Base-by-base conservation (phyloP, 2,113 vertebrate genomes). In the Alaudala cheleensis region DNA sequence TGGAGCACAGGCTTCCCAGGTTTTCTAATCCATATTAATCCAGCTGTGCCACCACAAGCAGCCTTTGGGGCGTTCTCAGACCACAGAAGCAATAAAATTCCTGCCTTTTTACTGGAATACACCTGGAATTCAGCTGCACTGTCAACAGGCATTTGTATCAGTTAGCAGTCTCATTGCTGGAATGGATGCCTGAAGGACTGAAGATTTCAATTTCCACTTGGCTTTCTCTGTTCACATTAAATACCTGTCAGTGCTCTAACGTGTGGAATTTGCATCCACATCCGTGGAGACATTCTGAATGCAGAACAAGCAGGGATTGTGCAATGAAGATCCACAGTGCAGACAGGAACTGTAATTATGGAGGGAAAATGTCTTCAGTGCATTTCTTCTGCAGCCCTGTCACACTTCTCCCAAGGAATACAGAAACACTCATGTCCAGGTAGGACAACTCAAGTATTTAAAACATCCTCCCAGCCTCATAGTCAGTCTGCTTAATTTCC, bases 101-200 rank as follows among this genome's bases (percentile, higher is more conserved):
- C 86, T 82, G 29, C 19, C 44, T 93, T 31, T 54, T 78, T 64
- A 42, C 67, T 34, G n/a, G 44, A 53, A 13, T 57, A 57, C 93
- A 69, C 40, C 53, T 56, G 70, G 45, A 64, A 57, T 82, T 92
- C 66, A 90, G 70, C 86, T 93, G 61, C 74, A 47, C 60, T 86
- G 66, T 71, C 86, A 86, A 78, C 47, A 93, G 56, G 33, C 81
- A 71, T 91, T 80, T 73, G 42, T 78, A 93, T 66, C n/a, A 77
- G 54, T 45, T 81, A 85, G 78, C 51, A 85, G 44, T 24, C 88
- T 58, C 74, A 56, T 42, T 67, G 91, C 70, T 4, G 1, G 0
- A 24, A 37, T 19, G 64, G 72, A 80, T 28, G 56, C 44, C 82
- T 85, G 39, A 61, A 95, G 76, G 76, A 83, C 0, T 67, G 73